Base-by-base conservation (phyloP, 2,797 vertebrate genomes). In the Diplodus puntazzo region DNA sequence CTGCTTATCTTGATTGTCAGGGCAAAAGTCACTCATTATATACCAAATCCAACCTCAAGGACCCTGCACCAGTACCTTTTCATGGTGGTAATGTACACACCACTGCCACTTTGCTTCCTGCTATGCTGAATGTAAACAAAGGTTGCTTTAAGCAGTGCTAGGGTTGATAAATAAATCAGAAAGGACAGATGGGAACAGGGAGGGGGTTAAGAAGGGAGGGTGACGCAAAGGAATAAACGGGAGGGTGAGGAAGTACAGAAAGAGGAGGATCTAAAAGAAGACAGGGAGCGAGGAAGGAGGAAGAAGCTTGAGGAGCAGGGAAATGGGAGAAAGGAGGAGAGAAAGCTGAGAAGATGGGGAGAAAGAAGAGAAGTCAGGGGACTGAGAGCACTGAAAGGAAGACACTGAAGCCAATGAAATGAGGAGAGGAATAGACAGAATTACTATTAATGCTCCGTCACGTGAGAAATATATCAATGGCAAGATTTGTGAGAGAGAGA, bases 381-480 rank as follows among this genome's bases (percentile, higher is more conserved):
- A 65, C 20, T 27, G 16, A 50, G 13, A 20, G 23, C 49, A 6
- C 0, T 30, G 30, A 42, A 72, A 73, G 14, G 14, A 60, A 5
- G 18, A 27, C 20, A 27, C 14, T 12, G 21, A 0, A 5, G 46
- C 46, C 43, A 14, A 64, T 4, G 21, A 30, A 46, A 50, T 3
- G 5, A 64, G 45, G n/a, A 48, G 20, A 60, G 20, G n/a, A 77
- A 57, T 1, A 60, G 64, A 14, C 27, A 16, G n/a, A 50, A 63
- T 54, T 73, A 34, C 45, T 69, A 63, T 79, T 69, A 64, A 60
- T 60, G 57, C 16, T 18, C 10, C 14, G 49, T n/a, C 61, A 61
- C 11, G 13, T 79, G 66, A 75, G 25, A 63, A 63, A 63, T 17
- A 67, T 34, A 16, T 3, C 9, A 2, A 3, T n/a, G n/a, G n/a